These are phyloP conservation scores for Leptocoma aspasia DNA, from an alignment of 2,113 vertebrate genomes.

Conservation along the genomic window DNA sequence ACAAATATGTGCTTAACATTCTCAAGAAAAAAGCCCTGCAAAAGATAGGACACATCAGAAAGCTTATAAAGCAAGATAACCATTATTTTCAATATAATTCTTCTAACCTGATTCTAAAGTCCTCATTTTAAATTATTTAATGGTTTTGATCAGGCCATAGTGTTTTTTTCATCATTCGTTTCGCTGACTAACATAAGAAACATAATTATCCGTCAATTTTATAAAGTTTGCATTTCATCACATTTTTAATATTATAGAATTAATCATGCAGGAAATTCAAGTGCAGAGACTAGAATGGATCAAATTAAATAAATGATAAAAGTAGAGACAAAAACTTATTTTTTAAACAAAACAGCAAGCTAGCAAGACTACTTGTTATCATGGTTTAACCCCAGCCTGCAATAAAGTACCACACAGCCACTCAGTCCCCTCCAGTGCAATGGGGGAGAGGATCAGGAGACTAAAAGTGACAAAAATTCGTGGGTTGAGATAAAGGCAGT, in stretches of 20 bases:
- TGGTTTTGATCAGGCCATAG: constrained; percentile 48
- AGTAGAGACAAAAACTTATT: not conserved
- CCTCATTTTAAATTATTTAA: constrained; percentile 66
- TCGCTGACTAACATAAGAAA: constrained; percentile 46
- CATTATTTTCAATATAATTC: constrained; percentile 67
- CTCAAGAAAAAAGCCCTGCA: constrained; percentile 56
- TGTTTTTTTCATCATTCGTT: constrained; percentile 35
- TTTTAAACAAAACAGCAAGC: constrained; percentile 29
- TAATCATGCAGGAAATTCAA: constrained; percentile 64
- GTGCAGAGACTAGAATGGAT: constrained; percentile 53
- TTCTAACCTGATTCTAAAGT: constrained; percentile 62
- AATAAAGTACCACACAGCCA: not conserved
- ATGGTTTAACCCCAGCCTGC: not conserved
- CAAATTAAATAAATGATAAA: constrained; percentile 38
- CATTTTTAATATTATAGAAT: constrained; percentile 60
- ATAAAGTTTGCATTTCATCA: constrained; percentile 62
- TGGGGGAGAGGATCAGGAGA: not conserved
- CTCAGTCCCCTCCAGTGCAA: not conserved
- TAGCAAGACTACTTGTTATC: not conserved
- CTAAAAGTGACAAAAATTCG: not conserved
- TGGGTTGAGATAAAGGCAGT: not conserved
- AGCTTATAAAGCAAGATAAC: constrained; percentile 63
- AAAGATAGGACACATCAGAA: constrained; percentile 64
- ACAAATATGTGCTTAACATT: constrained; percentile 70
- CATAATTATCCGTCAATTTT: constrained; percentile 63